Evolutionary conservation across 2,113 vertebrate species (phyloP).

Genomic region (Bungarus multicinctus): DNA sequence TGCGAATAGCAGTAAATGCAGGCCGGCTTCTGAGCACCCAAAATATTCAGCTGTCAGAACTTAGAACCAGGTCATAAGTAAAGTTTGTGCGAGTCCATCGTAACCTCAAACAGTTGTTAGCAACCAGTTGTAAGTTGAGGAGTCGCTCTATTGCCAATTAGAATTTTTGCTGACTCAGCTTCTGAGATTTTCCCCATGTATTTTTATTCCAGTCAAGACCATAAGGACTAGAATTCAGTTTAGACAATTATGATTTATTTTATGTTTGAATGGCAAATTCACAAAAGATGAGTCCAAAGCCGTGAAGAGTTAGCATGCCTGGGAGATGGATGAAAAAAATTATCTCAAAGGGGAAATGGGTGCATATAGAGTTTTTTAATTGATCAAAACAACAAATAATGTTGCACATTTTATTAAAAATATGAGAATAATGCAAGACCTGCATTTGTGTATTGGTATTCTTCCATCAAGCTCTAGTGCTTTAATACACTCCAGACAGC

Average conservation of each 20-base stretch:
- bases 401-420: neutral
- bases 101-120: neutral
- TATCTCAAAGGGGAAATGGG: neutral
- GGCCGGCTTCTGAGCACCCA: neutral
- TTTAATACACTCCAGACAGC: neutral
- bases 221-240: neutral
- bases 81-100: neutral
- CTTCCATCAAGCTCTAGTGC: neutral
- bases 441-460: neutral
- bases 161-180: neutral
- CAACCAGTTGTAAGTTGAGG: neutral
- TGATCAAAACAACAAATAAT: neutral
- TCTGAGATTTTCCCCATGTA: neutral
- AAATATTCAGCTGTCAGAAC: neutral
- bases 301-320: neutral
- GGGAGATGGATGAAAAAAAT: neutral
- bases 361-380: neutral
- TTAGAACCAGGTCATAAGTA: neutral
- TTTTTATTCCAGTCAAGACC: neutral
- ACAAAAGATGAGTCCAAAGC: neutral
- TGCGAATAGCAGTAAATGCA: neutral
- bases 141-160: neutral
- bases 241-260: neutral
- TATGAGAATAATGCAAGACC: neutral
- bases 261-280: neutral